Conservation (phyloP, 2,797 vertebrate species). For the Gila robusta region DNA sequence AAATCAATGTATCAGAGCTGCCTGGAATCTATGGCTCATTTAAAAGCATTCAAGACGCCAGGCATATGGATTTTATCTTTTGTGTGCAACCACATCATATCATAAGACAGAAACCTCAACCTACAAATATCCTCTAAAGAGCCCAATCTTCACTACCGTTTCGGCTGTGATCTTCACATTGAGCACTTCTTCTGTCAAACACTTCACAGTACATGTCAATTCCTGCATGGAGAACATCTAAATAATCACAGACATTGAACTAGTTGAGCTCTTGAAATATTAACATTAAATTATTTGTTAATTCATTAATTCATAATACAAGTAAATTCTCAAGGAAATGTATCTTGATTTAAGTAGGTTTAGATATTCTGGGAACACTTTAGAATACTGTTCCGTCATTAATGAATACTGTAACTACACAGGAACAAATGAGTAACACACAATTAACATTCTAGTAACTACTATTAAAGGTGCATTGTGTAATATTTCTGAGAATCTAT, state of each 20-base stretch:
- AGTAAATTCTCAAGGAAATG: too few species aligned
- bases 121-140: conserved; percentile 24
- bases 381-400: too few species aligned
- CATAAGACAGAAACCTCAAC: conserved; percentile 4
- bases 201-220: neutral
- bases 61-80: conserved; percentile 25
- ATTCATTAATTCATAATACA: neutral
- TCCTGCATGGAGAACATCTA: neutral
- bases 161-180: neutral
- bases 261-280: neutral
- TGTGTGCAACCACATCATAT: conserved; percentile 30
- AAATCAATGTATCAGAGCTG: conserved; percentile 37
- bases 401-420: too few species aligned
- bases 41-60: conserved; percentile 34
- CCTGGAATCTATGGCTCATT: conserved; percentile 15
- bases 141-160: neutral
- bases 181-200: neutral
- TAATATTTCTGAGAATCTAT: too few species aligned
- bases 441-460: too few species aligned
- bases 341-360: too few species aligned
- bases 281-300: neutral
- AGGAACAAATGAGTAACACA: too few species aligned
- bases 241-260: neutral
- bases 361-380: too few species aligned
- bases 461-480: too few species aligned